A percentile compares a stretch with the other conserved stretches of the same genome.
These are phyloP conservation scores for Oxyura jamaicensis DNA, from an alignment of 2,113 vertebrate species.

Conservation along the genomic window DNA sequence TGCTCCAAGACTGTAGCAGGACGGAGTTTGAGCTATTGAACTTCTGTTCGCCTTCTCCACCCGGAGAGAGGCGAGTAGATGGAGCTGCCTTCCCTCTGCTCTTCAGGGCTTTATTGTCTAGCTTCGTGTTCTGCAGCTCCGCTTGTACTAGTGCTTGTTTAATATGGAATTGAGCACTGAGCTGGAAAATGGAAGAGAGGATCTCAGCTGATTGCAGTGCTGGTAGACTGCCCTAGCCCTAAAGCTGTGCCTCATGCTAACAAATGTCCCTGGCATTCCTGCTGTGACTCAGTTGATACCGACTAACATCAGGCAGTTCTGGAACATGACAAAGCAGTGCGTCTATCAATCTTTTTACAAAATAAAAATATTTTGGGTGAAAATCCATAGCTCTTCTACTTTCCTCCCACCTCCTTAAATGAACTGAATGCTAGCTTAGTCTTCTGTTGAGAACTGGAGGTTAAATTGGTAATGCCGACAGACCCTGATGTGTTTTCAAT, in stretches of 20 bases:
- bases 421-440: not conserved
- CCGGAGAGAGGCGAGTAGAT: conserved; percentile 13
- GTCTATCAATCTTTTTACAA: not conserved
- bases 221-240: conserved; percentile 65
- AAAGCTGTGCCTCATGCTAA: conserved; percentile 54
- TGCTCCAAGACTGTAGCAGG: not conserved
- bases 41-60: conserved; percentile 29
- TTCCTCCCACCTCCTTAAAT: not conserved
- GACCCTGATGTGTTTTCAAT: not conserved
- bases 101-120: conserved; percentile 42
- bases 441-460: not conserved
- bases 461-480: not conserved
- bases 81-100: conserved; percentile 23
- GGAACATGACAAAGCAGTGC: not conserved
- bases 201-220: conserved; percentile 50
- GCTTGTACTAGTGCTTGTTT: conserved; percentile 53
- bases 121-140: conserved; percentile 31
- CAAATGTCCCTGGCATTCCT: conserved; percentile 51
- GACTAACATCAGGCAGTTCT: conserved; percentile 47
- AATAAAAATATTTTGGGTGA: not conserved
- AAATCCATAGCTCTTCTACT: not conserved
- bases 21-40: conserved; percentile 24
- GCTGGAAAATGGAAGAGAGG: conserved; percentile 64
- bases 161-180: conserved; percentile 64
- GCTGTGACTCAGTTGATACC: conserved; percentile 4